These are phyloP conservation scores for Engraulis encrasicolus DNA, from an alignment of 2,113 vertebrate species.

Conservation along the genomic window DNA sequence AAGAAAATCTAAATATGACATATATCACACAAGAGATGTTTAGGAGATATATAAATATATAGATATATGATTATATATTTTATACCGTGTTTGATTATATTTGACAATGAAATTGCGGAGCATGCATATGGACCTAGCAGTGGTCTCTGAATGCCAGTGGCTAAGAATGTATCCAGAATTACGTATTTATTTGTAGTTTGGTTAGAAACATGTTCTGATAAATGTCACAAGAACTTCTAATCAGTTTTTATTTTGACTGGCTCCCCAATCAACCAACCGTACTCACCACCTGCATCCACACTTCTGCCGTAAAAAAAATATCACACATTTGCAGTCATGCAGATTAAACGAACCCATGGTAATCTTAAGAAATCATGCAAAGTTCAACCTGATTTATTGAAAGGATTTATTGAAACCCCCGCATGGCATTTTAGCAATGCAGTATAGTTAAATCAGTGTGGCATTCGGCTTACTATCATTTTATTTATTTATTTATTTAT, in stretches of 20 bases:
- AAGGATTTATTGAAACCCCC: not conserved
- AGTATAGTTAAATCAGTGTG: not conserved
- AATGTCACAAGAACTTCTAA: not conserved
- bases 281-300: not conserved
- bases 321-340: not conserved
- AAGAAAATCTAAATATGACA: too few relatives aligned
- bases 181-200: slow-evolving; percentile 2
- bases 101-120: slow-evolving; percentile 57
- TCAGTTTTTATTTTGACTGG: not conserved
- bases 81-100: slow-evolving; percentile 57
- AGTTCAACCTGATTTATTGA: not conserved
- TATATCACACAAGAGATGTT: slow-evolving; percentile 41
- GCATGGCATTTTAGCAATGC: not conserved
- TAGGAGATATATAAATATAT: slow-evolving; percentile 61
- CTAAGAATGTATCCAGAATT: slow-evolving; percentile 43
- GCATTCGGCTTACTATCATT: not conserved
- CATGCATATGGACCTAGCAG: slow-evolving; percentile 40
- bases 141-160: slow-evolving; percentile 23
- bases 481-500: too few relatives aligned
- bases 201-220: not conserved
- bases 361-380: not conserved
- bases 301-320: not conserved
- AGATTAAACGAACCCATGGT: not conserved
- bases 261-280: too few relatives aligned
- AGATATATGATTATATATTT: slow-evolving; percentile 53